Base-by-base conservation (phyloP, 2,797 vertebrate genomes). In the Typhlichthys subterraneus region DNA sequence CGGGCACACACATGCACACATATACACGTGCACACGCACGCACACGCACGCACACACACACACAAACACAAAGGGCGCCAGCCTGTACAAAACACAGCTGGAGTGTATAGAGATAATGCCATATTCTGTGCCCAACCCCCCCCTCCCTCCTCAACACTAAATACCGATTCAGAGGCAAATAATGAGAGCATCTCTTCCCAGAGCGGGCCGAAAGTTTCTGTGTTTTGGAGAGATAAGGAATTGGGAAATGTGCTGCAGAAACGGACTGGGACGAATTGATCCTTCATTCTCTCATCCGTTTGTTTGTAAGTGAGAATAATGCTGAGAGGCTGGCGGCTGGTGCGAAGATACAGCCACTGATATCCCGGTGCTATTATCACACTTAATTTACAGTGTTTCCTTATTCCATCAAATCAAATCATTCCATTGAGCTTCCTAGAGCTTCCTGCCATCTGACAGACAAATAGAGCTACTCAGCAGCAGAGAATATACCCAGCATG, bases 181-280 rank as follows among this genome's bases (percentile, higher is more conserved):
- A 87, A 80, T 88, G 75, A 84, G 76, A 76, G 75, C 75, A 73
- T 82, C 77, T 85, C 62, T 74, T 76, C 79, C 50, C 67, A 65
- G 67, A 77, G 81, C 82, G 75, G 79, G 82, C 69, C 63, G 84
- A 82, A 85, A 80, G 74, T 81, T 86, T 72, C 71, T 84, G 83
- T 92, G 87, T 88, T 89, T 80, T 61, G 48, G 64, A 69, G 79
- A 85, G 90, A 92, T 92, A 93, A 91, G 85, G 74, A 81, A 73
- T 77, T 75, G 84, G 74, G 75, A 75, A 69, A 81, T 78, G 86
- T 77, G 81, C 68, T 84, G 66, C 79, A 81, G 82, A 76, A 76
- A 75, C 65, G 54, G 70, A 75, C 76, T 77, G 83, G 85, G 72
- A 83, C 85, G 77, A 90, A 90, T 83, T 85, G 74, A 91, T 89